phyloP scores from a whole-genome alignment of 2,888 invertebrate genomes.

The Eupithecia insigniata region DNA sequence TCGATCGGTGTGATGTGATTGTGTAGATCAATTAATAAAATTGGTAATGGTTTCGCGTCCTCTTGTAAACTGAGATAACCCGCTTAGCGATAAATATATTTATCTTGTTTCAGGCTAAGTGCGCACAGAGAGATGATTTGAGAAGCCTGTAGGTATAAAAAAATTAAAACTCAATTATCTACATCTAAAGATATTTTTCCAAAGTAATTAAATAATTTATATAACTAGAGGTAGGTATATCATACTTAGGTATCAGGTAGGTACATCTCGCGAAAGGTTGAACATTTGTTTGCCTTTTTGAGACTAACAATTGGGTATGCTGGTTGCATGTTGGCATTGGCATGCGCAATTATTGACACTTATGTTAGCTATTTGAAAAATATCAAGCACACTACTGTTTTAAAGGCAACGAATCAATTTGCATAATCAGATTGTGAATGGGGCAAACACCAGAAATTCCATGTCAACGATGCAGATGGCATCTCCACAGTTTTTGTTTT shows the following conservation, averaged over 20 bases:
- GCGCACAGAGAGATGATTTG: constrained; percentile 14
- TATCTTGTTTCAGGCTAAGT: constrained; percentile 20
- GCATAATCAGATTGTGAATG: background rate
- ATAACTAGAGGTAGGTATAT: no score
- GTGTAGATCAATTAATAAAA: background rate
- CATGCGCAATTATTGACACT: no score
- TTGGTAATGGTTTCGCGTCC: background rate
- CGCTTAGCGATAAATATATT: constrained; percentile 27
- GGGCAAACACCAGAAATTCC: background rate
- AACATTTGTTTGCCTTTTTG: no score
- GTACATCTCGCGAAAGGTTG: no score
- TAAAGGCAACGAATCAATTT: background rate
- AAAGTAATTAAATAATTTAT: no score
- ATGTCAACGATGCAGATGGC: background rate
- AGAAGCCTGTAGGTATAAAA: background rate
- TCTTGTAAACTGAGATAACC: constrained; percentile 32
- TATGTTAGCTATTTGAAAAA: background rate
- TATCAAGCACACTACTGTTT: background rate
- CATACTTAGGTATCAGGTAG: no score
- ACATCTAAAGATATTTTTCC: no score
- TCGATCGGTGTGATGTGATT: background rate
- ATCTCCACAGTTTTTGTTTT: constrained; percentile 29
- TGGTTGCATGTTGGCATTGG: no score
- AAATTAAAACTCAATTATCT: background rate
- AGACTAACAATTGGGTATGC: no score